These are phyloP conservation scores for Tokudaia tokunoshimensis DNA, from an alignment of 2,797 vertebrate species.

Conservation along the genomic window DNA sequence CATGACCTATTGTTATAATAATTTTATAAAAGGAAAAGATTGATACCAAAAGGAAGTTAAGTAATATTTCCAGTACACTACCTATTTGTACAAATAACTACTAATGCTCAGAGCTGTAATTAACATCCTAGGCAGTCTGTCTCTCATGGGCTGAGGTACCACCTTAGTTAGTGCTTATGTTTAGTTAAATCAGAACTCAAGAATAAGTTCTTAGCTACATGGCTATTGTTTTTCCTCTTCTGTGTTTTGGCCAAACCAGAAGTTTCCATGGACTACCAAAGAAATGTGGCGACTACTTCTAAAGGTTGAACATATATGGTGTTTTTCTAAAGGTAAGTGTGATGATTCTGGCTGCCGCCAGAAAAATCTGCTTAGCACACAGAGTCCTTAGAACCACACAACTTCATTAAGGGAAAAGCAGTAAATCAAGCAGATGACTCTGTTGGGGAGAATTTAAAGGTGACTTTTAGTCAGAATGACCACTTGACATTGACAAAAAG, in stretches of 20 bases:
- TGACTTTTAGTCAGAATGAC: not conserved
- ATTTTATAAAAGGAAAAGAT: conserved; percentile 44
- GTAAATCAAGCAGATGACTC: not conserved
- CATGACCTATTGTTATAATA: not conserved
- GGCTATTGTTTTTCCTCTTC: not conserved
- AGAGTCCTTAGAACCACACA: not conserved
- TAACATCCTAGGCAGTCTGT: conserved; percentile 45
- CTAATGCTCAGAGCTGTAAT: not conserved
- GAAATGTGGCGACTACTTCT: not conserved
- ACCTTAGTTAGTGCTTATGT: conserved; percentile 20
- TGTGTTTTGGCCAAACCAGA: conserved; percentile 13
- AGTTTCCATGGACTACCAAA: not conserved
- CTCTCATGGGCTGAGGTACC: not conserved
- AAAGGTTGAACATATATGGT: not conserved
- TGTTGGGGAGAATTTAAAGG: conserved; percentile 58
- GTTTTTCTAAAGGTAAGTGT: conserved; percentile 9
- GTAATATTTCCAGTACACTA: not conserved
- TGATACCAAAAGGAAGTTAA: not conserved
- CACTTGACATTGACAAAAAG: conserved; percentile 50
- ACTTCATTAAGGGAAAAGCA: conserved; percentile 9
- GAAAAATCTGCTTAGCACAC: not conserved
- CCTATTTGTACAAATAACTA: not conserved
- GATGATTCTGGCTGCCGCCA: conserved; percentile 3
- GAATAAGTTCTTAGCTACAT: conserved; percentile 28
- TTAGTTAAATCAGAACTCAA: not conserved